phyloP scores from a whole-genome alignment of 2,888 invertebrate species.

The Charanyca ferruginea region DNA sequence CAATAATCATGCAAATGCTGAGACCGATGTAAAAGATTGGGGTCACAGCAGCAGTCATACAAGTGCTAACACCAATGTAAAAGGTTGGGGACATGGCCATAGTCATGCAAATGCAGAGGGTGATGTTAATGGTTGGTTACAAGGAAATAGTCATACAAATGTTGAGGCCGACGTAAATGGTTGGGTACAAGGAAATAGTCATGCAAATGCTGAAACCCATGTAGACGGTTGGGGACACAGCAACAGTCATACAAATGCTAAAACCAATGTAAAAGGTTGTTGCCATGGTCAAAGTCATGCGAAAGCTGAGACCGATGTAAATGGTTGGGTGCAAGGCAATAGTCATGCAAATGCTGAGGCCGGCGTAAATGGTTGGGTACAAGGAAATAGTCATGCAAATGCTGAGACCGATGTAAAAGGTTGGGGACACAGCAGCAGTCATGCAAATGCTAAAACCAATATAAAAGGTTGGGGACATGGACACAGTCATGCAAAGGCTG shows the following conservation, averaged over 20 bases:
- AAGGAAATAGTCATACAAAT: not conserved
- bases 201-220: not conserved
- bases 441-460: too few species aligned
- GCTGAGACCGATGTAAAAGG: too few species aligned
- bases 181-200: not conserved
- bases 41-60: not conserved
- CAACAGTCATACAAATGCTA: not conserved
- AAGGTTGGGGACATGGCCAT: not conserved
- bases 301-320: too few species aligned
- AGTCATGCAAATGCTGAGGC: too few species aligned
- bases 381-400: too few species aligned
- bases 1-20: not conserved
- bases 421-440: too few species aligned
- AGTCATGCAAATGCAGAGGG: not conserved
- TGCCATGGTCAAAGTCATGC: too few species aligned
- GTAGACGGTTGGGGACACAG: not conserved
- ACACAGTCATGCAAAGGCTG: too few species aligned
- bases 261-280: not conserved
- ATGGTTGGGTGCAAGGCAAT: too few species aligned
- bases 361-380: too few species aligned
- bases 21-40: not conserved
- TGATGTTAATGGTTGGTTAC: not conserved
- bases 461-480: too few species aligned
- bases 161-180: not conserved
- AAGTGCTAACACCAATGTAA: not conserved